Base-by-base conservation (phyloP, 2,888 invertebrate species). In the Drosophila anceps region DNA sequence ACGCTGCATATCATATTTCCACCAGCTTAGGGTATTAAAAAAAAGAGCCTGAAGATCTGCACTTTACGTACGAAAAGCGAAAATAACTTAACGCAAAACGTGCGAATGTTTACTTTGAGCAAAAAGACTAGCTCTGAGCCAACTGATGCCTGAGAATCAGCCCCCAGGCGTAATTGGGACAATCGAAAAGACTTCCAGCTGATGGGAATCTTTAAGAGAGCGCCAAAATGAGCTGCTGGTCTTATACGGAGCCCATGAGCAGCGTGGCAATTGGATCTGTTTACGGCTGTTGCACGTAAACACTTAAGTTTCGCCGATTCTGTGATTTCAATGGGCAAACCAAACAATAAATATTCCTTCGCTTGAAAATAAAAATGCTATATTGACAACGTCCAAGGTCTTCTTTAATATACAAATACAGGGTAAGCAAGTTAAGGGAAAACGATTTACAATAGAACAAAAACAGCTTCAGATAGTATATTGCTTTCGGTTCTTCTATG, bases 91-190 rank as follows among this genome's bases (percentile, higher is more conserved):
- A 67, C 73, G 58, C 75, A 81, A 85, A 84, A 78, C 88, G 87
- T 88, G 90, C 84, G 88, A 89, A 82, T 88, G 76, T 89, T 85
- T 88, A 79, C 76, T 85, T 69, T 72, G 29, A 41, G 44, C 70
- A 62, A 53, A 75, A 64, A 62, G 59, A 66, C 73, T 73, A 73
- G 15, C 43, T 20, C 29, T 31, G 43, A 59, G 20, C 13, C 50
- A 15, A 44, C 48, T 37, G 27, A n/a, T 43, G 37, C 37, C 29
- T 60, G 59, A 27, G 74, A 54, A 59, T 18, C 57, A 15, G 43
- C 20, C 29, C 12, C 7, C 48, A 46, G 50, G 44, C 61, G 66
- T 76, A 76, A 76, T 63, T 73, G 72, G 75, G 15, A 51, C 64
- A 59, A 33, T 15, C 24, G 66, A 65, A 61, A 43, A 20, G 43